Percentiles rank a stretch among this genome's conserved stretches.
Evolutionary conservation across 23 tunicate genomes (phyloP).

Genomic region (Trididemnum nubilum): DNA sequence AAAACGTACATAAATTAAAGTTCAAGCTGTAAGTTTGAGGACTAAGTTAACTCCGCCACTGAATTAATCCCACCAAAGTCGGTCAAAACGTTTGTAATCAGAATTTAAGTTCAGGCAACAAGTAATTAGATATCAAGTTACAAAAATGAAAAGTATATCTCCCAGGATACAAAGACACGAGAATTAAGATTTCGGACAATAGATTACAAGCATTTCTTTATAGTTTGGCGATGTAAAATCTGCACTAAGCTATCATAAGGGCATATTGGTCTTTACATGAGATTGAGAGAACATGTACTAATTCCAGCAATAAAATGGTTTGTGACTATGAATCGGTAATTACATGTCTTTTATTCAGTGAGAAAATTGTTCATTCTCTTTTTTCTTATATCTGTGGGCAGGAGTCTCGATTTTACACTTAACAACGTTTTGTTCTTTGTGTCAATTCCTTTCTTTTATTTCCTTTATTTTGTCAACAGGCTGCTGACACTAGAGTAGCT

Average conservation of each 20-base stretch:
- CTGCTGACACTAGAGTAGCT: neutral
- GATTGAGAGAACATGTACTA: neutral
- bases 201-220: conserved; percentile 9
- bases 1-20: no score
- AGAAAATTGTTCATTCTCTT: neutral
- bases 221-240: neutral
- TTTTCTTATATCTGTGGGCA: no score
- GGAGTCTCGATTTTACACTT: neutral
- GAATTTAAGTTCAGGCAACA: no score
- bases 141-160: neutral
- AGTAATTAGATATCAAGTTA: conserved; percentile 5
- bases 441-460: neutral
- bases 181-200: neutral
- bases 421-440: neutral
- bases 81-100: no score
- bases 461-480: conserved; percentile 29
- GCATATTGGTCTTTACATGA: neutral
- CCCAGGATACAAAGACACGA: conserved; percentile 13
- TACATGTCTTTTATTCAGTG: neutral
- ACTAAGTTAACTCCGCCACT: no score
- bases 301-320: neutral
- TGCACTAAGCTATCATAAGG: neutral
- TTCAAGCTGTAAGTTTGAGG: no score
- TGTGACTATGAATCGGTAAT: neutral
- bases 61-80: no score